Percentiles rank a stretch among this genome's conserved stretches.
Evolutionary conservation across 2,888 invertebrate species (phyloP).

Genomic region (Ornithoptera priamus): DNA sequence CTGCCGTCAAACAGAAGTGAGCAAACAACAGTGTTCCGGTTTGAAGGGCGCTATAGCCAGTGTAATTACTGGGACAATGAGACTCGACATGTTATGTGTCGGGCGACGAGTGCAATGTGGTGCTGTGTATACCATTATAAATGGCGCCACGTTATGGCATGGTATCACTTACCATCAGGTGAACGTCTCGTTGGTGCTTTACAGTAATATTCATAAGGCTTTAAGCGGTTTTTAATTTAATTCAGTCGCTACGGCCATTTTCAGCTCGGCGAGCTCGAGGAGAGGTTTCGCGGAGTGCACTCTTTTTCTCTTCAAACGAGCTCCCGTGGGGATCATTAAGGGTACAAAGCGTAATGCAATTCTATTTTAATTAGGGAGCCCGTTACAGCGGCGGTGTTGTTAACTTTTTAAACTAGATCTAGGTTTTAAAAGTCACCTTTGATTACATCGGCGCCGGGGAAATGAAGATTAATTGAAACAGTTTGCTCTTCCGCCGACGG

Average conservation of each 20-base stretch:
- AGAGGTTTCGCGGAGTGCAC: conserved; percentile 18
- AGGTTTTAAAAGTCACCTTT: conserved; percentile 23
- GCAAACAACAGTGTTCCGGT: too few relatives aligned
- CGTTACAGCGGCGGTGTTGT: conserved; percentile 22
- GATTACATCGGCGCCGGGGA: conserved; percentile 20
- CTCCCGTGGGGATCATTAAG: conserved; percentile 27
- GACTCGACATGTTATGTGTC: too few relatives aligned
- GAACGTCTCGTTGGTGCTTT: too few relatives aligned
- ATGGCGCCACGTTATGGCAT: too few relatives aligned
- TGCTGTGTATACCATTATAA: too few relatives aligned
- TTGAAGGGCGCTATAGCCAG: too few relatives aligned
- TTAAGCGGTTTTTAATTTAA: conserved; percentile 15
- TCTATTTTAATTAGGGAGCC: conserved; percentile 28
- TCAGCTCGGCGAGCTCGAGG: conserved; percentile 4
- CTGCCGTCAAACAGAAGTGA: too few relatives aligned
- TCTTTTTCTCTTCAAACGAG: conserved; percentile 20
- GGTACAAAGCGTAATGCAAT: conserved; percentile 29
- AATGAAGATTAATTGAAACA: conserved; percentile 25
- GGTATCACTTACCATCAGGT: too few relatives aligned
- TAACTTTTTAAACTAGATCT: conserved; percentile 27
- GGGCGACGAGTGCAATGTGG: too few relatives aligned
- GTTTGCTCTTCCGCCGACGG: neutral
- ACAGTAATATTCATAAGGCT: neutral
- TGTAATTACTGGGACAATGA: too few relatives aligned
- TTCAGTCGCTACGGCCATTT: conserved; percentile 7